A percentile compares a stretch with the other conserved stretches of the same genome.
Conservation (phyloP, 2,797 vertebrate genomes). For the Clamator glandarius region DNA sequence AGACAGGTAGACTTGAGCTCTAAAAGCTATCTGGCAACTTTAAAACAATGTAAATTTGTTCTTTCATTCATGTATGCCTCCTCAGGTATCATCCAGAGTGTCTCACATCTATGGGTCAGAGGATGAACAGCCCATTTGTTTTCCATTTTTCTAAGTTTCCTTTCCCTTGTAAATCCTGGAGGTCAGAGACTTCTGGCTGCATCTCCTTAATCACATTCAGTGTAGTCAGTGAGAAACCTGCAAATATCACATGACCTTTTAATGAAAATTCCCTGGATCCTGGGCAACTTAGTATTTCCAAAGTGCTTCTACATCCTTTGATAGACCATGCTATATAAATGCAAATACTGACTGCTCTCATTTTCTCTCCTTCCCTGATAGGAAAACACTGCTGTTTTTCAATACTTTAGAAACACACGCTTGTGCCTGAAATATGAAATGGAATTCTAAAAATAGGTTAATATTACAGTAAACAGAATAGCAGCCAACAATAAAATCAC, state of each 20-base stretch:
- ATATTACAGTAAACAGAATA: background rate
- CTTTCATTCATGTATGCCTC: background rate
- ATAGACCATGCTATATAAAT: background rate
- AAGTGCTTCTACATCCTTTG: background rate
- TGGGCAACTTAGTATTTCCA: background rate
- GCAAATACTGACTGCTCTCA: background rate
- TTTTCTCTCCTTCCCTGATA: background rate
- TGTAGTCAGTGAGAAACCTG: fast-evolving
- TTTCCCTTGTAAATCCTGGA: background rate
- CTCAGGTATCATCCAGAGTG: background rate
- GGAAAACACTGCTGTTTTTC: background rate
- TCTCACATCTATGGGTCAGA: background rate
- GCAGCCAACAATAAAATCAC: background rate
- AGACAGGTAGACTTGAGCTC: background rate
- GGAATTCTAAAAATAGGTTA: background rate
- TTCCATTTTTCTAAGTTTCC: background rate
- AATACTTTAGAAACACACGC: background rate
- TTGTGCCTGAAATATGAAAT: background rate
- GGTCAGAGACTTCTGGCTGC: background rate
- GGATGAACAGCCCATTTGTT: background rate
- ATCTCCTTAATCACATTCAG: background rate
- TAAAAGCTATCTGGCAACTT: background rate
- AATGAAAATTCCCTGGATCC: background rate
- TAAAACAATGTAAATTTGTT: background rate
- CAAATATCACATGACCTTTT: background rate